Evolutionary conservation across 2,888 invertebrate genomes (phyloP).

Genomic region (Drosophila meridiana): DNA sequence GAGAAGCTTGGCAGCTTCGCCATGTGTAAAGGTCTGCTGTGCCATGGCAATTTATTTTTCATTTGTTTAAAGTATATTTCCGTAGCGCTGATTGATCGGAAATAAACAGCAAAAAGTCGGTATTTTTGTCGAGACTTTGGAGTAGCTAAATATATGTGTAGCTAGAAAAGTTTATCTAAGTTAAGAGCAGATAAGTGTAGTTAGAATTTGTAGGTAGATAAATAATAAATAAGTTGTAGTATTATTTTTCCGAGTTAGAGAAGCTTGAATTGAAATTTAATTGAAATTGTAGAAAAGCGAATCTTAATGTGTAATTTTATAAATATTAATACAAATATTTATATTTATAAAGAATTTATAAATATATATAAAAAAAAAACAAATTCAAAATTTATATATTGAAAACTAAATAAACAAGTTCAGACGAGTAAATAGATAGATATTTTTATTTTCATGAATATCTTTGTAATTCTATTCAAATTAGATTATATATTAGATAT

Average conservation of each 20-base stretch:
- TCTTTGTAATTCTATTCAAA: too few species aligned
- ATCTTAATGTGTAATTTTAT: too few species aligned
- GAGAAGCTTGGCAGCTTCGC: background rate
- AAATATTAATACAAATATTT: too few species aligned
- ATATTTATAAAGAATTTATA: too few species aligned
- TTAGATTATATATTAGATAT: too few species aligned
- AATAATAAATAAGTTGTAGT: background rate
- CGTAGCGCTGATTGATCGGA: constrained; percentile 55
- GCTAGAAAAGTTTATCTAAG: background rate
- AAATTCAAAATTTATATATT: too few species aligned
- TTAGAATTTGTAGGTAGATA: background rate
- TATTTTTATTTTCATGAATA: too few species aligned
- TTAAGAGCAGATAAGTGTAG: background rate
- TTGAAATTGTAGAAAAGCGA: too few species aligned
- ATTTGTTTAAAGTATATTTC: constrained; percentile 39
- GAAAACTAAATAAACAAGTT: too few species aligned
- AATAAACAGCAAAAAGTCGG: constrained; percentile 14
- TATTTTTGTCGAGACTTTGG: background rate
- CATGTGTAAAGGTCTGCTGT: constrained; percentile 28
- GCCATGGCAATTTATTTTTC: constrained; percentile 40
- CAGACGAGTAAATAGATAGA: too few species aligned
- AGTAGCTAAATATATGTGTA: background rate
- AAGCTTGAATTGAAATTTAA: background rate
- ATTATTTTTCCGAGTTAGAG: background rate
- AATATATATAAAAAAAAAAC: too few species aligned